Percentiles rank a stretch among this genome's conserved stretches.
phyloP scores from a whole-genome alignment of 2,797 vertebrate genomes.

The Helostoma temminkii region DNA sequence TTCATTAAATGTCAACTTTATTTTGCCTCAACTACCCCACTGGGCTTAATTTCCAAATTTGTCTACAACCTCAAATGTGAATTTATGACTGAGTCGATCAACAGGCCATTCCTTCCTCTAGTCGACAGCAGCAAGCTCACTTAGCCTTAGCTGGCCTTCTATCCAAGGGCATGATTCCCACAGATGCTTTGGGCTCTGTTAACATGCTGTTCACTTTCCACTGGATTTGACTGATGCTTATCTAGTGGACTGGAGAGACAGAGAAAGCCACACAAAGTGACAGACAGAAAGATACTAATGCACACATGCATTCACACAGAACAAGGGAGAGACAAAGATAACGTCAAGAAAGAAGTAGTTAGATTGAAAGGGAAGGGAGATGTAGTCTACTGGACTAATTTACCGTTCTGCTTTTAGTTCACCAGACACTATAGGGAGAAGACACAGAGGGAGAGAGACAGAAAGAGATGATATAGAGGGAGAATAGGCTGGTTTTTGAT shows the following conservation, averaged over 20 bases:
- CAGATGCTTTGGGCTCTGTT: conserved; percentile 42
- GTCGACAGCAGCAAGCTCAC: conserved; percentile 32
- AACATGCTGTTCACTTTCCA: conserved; percentile 55
- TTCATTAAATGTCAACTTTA: conserved; percentile 27
- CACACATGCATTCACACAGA: conserved; percentile 33
- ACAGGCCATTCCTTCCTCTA: conserved; percentile 2
- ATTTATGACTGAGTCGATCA: conserved; percentile 27
- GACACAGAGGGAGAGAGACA: conserved; percentile 11
- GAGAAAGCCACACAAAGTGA: conserved; percentile 45
- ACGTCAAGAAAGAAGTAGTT: conserved; percentile 43
- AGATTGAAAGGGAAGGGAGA: conserved; percentile 34
- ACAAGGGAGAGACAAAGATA: conserved; percentile 46
- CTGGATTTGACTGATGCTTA: conserved; percentile 63
- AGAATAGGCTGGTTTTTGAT: conserved; percentile 50
- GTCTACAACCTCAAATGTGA: conserved; percentile 26
- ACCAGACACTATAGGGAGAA: conserved; percentile 51
- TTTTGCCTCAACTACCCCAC: conserved; percentile 20
- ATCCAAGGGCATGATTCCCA: conserved; percentile 32
- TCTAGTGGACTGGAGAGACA: conserved; percentile 40
- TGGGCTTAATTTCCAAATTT: conserved; percentile 41
- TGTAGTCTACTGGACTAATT: conserved; percentile 41
- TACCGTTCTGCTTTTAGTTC: conserved; percentile 61
- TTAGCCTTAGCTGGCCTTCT: conserved; percentile 47
- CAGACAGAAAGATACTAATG: conserved; percentile 16
- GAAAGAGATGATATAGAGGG: conserved; percentile 39